These are phyloP conservation scores for Caenorhabditis sinica DNA, from an alignment of 2,888 invertebrate species.

Conservation along the genomic window DNA sequence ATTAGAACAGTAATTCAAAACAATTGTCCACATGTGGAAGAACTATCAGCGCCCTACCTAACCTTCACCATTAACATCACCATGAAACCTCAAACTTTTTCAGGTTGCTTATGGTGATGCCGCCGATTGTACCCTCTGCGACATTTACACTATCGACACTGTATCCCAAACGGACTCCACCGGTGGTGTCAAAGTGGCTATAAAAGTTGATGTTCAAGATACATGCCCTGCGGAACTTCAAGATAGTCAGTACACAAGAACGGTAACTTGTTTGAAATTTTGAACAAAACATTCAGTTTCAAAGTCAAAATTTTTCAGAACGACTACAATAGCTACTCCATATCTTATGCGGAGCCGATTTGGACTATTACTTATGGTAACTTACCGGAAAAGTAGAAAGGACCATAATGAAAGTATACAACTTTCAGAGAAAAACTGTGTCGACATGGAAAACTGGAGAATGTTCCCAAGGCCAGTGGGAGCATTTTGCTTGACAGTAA, in stretches of 20 bases:
- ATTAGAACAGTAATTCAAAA: too few relatives aligned
- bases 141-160: neutral
- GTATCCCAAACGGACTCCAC: neutral
- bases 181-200: neutral
- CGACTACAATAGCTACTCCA: too few relatives aligned
- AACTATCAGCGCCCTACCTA: too few relatives aligned
- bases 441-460: neutral
- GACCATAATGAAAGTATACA: too few relatives aligned
- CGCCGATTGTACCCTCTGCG: neutral
- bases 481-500: neutral
- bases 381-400: too few relatives aligned
- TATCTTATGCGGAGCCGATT: too few relatives aligned
- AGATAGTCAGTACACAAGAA: neutral
- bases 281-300: too few relatives aligned
- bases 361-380: too few relatives aligned
- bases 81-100: neutral
- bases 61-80: neutral
- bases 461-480: slow-evolving; percentile 3
- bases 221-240: neutral
- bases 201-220: neutral
- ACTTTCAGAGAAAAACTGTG: too few relatives aligned
- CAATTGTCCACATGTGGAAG: too few relatives aligned
- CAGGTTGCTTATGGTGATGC: neutral
- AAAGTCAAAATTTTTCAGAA: too few relatives aligned
- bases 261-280: neutral